These are phyloP conservation scores for Penaeus japonicus DNA, from an alignment of 1,140 invertebrate genomes.

Conservation along the genomic window DNA sequence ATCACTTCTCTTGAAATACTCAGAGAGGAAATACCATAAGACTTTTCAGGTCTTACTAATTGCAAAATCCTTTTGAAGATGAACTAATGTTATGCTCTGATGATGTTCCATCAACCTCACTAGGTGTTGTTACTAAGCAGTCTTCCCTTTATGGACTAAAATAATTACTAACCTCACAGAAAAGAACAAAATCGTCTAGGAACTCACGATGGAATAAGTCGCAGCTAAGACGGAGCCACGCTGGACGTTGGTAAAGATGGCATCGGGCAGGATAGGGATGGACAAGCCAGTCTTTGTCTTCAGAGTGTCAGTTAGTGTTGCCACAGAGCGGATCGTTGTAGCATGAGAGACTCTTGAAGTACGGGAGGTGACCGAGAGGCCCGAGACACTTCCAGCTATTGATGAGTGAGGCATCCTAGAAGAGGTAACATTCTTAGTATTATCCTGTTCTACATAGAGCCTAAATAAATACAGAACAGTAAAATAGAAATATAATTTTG, in stretches of 20 bases:
- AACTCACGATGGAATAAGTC: constrained; percentile 63
- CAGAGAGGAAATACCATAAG: no score
- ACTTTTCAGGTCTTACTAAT: no score
- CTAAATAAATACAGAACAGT: background rate
- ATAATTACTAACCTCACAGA: no score
- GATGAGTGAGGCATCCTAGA: constrained; percentile 49
- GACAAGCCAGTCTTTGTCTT: constrained; percentile 53
- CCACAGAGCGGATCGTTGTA: constrained; percentile 47
- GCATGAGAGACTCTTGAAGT: constrained; percentile 50
- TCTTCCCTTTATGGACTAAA: no score
- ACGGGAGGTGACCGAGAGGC: constrained; percentile 47
- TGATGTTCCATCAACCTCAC: no score
- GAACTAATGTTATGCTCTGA: no score
- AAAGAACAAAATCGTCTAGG: background rate
- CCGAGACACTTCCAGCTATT: constrained; percentile 57
- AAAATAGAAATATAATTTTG: background rate
- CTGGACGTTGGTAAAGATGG: constrained; percentile 62
- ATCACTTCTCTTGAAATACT: no score
- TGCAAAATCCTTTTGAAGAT: no score
- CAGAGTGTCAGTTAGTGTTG: constrained; percentile 51
- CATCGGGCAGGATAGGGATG: constrained; percentile 62
- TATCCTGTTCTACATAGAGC: background rate
- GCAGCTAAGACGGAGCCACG: constrained; percentile 62
- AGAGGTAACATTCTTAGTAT: background rate
- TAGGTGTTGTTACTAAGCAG: no score